Conservation (phyloP, 2,797 vertebrate species). For the Melopsittacus undulatus region DNA sequence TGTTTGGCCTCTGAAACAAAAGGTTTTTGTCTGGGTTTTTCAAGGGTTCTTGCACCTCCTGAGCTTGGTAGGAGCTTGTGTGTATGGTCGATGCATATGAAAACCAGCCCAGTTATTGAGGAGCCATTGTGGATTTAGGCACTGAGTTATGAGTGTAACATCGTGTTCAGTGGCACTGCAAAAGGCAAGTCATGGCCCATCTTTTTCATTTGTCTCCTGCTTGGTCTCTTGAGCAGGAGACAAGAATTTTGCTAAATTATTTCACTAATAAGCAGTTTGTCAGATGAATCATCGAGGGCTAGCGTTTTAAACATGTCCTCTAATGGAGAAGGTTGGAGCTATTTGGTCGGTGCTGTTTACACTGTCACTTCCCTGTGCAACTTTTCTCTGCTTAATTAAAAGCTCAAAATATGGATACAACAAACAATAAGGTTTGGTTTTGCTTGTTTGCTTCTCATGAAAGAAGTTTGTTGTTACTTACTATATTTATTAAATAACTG, state of each 20-base stretch:
- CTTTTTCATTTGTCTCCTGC: neutral
- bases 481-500: neutral
- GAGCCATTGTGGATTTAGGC: neutral
- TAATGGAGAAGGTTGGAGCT: neutral
- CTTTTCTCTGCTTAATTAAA: neutral
- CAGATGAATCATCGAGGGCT: neutral
- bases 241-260: neutral
- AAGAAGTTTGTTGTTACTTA: neutral
- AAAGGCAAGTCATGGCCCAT: neutral
- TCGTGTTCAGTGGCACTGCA: neutral
- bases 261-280: constrained; percentile 11
- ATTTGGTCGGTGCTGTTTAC: neutral
- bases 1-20: constrained; percentile 14
- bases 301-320: neutral
- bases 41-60: neutral
- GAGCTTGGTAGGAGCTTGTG: neutral
- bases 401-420: neutral
- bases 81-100: neutral
- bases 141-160: neutral
- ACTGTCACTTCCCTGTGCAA: neutral
- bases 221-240: neutral
- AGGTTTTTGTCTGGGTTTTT: neutral
- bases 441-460: constrained; percentile 8
- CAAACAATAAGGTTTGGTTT: neutral
- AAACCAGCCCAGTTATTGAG: neutral